These are phyloP conservation scores for Zonitis immaculata DNA, from an alignment of 2,888 invertebrate genomes.

Conservation along the genomic window DNA sequence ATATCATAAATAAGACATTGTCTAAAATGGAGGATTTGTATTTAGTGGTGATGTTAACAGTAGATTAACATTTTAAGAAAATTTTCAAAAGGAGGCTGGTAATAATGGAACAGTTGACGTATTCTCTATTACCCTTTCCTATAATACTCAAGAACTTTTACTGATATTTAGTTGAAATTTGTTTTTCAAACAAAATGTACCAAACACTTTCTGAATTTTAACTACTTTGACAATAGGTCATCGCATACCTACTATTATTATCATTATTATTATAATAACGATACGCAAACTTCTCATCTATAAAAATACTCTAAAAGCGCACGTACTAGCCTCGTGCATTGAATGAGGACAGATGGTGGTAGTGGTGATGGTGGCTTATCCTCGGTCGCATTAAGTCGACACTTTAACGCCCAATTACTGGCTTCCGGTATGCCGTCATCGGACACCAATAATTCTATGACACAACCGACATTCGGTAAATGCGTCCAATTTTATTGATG, in stretches of 20 bases:
- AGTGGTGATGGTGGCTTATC: neutral
- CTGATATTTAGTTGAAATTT: conserved; percentile 46
- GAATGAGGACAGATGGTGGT: conserved; percentile 37
- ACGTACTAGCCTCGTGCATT: conserved; percentile 31
- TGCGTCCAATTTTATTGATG: neutral
- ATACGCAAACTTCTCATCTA: conserved; percentile 28
- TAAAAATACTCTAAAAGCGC: conserved; percentile 22
- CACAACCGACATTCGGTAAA: neutral
- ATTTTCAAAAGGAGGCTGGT: neutral
- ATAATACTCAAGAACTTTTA: conserved; percentile 39
- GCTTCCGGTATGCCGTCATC: conserved; percentile 6
- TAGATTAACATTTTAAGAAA: conserved; percentile 26
- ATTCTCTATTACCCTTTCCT: neutral
- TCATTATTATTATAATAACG: conserved; percentile 33
- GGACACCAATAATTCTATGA: conserved; percentile 5
- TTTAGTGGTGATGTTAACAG: conserved; percentile 5
- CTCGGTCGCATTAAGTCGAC: neutral
- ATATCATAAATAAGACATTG: conserved; percentile 29
- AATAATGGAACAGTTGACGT: neutral
- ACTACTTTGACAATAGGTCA: conserved; percentile 42
- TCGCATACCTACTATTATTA: conserved; percentile 15
- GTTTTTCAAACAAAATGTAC: conserved; percentile 46
- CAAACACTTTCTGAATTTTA: conserved; percentile 43
- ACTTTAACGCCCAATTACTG: conserved; percentile 2
- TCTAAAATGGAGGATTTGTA: conserved; percentile 8